Evolutionary conservation across 2,797 vertebrate genomes (phyloP).

Genomic region (Meda fulgida): DNA sequence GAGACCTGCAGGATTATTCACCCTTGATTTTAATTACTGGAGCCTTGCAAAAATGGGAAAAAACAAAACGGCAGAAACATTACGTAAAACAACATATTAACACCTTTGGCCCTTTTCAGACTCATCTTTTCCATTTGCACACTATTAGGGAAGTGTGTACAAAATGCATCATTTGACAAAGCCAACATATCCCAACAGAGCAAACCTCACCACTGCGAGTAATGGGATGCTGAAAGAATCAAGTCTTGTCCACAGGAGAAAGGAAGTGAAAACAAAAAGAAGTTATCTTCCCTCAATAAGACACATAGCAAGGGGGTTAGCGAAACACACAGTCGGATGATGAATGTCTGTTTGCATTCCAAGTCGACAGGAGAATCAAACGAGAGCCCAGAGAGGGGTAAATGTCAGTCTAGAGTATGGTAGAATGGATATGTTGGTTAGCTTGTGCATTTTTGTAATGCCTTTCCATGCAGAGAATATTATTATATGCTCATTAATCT

Average conservation of each 20-base stretch:
- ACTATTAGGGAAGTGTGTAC: not conserved
- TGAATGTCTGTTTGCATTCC: constrained; percentile 81
- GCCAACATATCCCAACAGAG: constrained; percentile 20
- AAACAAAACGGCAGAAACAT: not conserved
- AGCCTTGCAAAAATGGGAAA: not conserved
- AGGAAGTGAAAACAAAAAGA: constrained; percentile 69
- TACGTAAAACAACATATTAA: not conserved
- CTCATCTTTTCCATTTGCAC: not conserved
- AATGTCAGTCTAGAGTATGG: constrained; percentile 63
- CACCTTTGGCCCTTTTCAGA: not conserved
- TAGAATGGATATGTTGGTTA: constrained; percentile 50
- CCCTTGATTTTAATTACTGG: constrained; percentile 51
- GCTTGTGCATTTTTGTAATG: constrained; percentile 45
- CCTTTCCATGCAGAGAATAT: constrained; percentile 41
- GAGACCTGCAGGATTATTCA: constrained; percentile 48
- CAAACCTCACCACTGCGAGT: constrained; percentile 52
- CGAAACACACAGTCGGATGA: constrained; percentile 69
- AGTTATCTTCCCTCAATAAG: constrained; percentile 54
- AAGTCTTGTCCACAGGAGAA: constrained; percentile 66
- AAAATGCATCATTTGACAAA: constrained; percentile 52
- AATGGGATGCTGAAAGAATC: constrained; percentile 71
- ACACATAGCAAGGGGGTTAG: constrained; percentile 69
- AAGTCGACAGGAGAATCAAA: constrained; percentile 69
- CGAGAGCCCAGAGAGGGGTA: constrained; percentile 71
- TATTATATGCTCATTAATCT: constrained; percentile 32